A percentile compares a stretch with the other conserved stretches of the same genome.
These are phyloP conservation scores for Sapayoa aenigma DNA, from an alignment of 2,113 vertebrate species.

Conservation along the genomic window DNA sequence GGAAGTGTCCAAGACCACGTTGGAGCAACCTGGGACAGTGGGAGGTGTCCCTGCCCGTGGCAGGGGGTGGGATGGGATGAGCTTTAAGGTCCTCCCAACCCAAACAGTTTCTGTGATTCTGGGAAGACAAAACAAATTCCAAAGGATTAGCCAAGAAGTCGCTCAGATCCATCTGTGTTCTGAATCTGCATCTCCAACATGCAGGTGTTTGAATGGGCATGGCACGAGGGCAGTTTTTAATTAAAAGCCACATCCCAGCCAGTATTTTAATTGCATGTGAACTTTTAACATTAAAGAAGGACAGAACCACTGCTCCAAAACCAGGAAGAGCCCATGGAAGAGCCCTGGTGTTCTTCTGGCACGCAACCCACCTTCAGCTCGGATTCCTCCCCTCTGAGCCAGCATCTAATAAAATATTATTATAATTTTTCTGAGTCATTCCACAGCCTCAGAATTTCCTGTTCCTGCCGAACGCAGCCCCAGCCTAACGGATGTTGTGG, in stretches of 20 bases:
- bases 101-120: neutral
- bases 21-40: neutral
- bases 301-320: neutral
- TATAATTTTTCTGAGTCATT: slow-evolving; percentile 20
- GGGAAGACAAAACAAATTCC: neutral
- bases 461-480: slow-evolving; percentile 13
- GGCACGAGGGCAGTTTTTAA: neutral
- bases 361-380: neutral
- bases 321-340: neutral
- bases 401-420: neutral
- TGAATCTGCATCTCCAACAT: neutral
- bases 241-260: neutral
- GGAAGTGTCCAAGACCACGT: fast-evolving
- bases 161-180: neutral
- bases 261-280: neutral
- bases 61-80: neutral
- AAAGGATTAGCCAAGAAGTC: neutral
- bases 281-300: neutral
- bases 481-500: neutral
- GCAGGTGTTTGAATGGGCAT: neutral
- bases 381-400: neutral
- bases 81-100: neutral
- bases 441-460: slow-evolving; percentile 9
- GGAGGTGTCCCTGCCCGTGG: neutral
- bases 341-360: neutral